Percentiles rank a stretch among this genome's conserved stretches.
phyloP scores from a whole-genome alignment of 2,797 vertebrate genomes.

The Garrulus glandarius region DNA sequence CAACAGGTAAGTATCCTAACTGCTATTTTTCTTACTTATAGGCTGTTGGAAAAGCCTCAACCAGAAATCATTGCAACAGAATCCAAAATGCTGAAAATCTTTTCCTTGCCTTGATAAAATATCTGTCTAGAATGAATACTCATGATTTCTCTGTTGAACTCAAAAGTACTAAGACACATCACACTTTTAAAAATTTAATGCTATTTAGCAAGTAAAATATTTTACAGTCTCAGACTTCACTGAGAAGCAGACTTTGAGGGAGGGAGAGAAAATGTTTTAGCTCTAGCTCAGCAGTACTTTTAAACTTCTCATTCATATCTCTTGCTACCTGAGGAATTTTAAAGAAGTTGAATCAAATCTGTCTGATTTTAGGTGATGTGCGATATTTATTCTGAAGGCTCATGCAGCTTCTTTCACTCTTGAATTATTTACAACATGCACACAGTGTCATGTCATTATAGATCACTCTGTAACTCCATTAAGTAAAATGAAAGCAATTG shows the following conservation, averaged over 20 bases:
- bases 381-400: constrained; percentile 29
- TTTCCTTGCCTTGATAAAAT: background rate
- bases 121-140: background rate
- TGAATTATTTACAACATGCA: constrained; percentile 14
- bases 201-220: constrained; percentile 11
- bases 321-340: background rate
- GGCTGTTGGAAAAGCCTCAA: background rate
- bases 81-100: background rate
- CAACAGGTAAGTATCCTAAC: background rate
- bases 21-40: background rate
- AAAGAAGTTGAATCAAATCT: constrained; percentile 8
- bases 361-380: constrained; percentile 2
- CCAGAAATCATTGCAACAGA: background rate
- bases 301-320: background rate
- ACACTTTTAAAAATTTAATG: background rate
- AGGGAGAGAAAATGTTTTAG: background rate
- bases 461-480: background rate
- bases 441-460: background rate
- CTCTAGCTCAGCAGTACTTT: background rate
- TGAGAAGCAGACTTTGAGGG: background rate
- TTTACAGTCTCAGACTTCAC: background rate
- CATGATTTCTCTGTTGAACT: background rate
- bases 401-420: background rate
- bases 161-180: background rate
- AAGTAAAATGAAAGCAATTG: constrained; percentile 13